These are phyloP conservation scores for Myripristis jacobus DNA, from an alignment of 2,797 vertebrate genomes.

Conservation along the genomic window DNA sequence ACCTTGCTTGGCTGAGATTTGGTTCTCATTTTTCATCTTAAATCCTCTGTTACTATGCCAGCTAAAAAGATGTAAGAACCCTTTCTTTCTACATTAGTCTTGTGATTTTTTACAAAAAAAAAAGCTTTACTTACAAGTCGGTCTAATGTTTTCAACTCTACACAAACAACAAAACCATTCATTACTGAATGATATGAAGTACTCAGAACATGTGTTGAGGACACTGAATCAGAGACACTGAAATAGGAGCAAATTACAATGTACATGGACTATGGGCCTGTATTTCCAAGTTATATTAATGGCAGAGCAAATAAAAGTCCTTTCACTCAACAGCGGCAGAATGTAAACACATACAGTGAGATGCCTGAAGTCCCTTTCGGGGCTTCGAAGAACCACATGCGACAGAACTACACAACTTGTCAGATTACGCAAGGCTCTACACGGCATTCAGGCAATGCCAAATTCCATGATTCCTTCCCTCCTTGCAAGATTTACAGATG, in stretches of 20 bases:
- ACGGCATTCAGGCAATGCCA: constrained; percentile 51
- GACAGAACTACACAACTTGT: constrained; percentile 67
- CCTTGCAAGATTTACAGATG: constrained; percentile 60
- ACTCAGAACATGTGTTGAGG: constrained; percentile 14
- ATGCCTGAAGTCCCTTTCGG: constrained; percentile 59
- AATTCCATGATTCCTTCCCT: constrained; percentile 66
- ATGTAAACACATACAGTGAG: constrained; percentile 63
- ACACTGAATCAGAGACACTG: constrained; percentile 22
- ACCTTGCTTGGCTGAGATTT: constrained; percentile 26
- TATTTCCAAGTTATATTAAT: constrained; percentile 56
- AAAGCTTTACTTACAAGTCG: constrained; percentile 3
- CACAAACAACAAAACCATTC: constrained; percentile 27
- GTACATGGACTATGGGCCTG: constrained; percentile 43
- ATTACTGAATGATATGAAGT: constrained; percentile 24
- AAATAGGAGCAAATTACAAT: constrained; percentile 38
- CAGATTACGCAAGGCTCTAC: constrained; percentile 67
- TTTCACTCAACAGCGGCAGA: constrained; percentile 52
- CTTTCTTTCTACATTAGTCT: neutral
- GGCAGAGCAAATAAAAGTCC: constrained; percentile 65
- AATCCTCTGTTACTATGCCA: constrained; percentile 18
- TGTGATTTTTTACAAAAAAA: constrained; percentile 21
- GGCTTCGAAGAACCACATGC: constrained; percentile 55
- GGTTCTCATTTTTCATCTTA: constrained; percentile 1
- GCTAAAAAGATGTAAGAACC: neutral
- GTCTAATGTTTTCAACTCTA: neutral